phyloP scores from a whole-genome alignment of 2,797 vertebrate genomes.

The Eulemur coronatus region DNA sequence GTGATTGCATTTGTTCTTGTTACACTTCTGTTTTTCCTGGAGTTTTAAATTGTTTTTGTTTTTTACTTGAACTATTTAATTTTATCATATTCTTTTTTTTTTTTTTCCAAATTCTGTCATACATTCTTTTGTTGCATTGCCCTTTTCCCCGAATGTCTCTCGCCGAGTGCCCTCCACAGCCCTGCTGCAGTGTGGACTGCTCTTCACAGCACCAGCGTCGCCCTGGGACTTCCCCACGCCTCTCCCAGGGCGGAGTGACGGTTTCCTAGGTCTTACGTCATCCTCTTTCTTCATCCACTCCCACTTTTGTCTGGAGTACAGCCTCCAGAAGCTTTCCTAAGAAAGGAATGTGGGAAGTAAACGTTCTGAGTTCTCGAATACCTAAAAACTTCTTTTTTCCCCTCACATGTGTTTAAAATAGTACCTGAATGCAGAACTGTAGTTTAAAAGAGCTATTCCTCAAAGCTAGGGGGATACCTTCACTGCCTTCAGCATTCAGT shows the following conservation, averaged over 20 bases:
- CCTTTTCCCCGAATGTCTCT: background rate
- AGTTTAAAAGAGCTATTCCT: background rate
- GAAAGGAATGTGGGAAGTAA: background rate
- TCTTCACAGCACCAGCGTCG: rapidly evolving
- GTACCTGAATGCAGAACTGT: background rate
- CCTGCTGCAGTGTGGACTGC: background rate
- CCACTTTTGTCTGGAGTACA: background rate
- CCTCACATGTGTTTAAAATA: background rate
- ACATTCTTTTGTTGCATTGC: too few species aligned
- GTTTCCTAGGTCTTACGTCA: rapidly evolving
- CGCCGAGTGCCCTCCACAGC: background rate
- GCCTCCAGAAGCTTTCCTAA: background rate
- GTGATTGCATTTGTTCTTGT: background rate
- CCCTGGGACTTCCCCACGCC: background rate
- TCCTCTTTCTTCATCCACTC: background rate
- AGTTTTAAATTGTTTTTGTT: background rate
- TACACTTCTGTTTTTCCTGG: background rate
- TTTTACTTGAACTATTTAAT: background rate
- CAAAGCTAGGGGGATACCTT: rapidly evolving
- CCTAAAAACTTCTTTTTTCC: background rate
- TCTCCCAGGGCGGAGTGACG: rapidly evolving
- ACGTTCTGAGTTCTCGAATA: background rate
- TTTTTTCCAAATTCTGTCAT: background rate
- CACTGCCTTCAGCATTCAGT: rapidly evolving
- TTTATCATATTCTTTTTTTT: background rate